Conservation (phyloP, 2,888 invertebrate genomes). For the Brachylomia viminalis region DNA sequence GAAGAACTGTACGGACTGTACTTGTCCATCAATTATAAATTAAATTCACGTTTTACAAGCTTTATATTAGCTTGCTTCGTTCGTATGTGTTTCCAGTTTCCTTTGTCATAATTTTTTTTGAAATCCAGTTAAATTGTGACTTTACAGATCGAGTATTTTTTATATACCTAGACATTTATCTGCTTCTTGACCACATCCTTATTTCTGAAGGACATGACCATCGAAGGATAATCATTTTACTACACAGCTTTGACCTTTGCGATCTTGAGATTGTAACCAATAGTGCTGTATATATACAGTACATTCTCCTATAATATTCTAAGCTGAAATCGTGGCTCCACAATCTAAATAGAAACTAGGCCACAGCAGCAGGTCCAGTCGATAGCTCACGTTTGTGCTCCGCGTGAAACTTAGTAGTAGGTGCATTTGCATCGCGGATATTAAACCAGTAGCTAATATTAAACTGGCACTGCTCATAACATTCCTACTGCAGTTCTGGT, state of each 20-base stretch:
- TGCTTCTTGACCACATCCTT: constrained; percentile 9
- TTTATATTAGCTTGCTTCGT: no score
- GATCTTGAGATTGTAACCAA: not conserved
- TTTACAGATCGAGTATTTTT: not conserved
- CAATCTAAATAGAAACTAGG: constrained; percentile 51
- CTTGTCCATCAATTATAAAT: not conserved
- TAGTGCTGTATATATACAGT: not conserved
- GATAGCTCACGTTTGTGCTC: constrained; percentile 42
- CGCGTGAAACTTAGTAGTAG: constrained; percentile 39
- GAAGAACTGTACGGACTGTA: not conserved
- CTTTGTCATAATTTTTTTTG: not conserved
- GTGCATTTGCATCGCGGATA: constrained; percentile 49
- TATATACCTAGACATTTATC: not conserved
- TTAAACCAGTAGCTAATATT: constrained; percentile 42
- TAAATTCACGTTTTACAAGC: not conserved
- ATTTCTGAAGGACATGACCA: not conserved
- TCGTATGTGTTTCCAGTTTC: no score
- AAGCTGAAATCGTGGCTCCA: constrained; percentile 42
- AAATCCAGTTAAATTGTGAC: not conserved
- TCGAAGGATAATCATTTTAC: not conserved
- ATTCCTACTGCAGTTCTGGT: constrained; percentile 21
- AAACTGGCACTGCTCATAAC: constrained; percentile 23
- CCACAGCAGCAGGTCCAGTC: constrained; percentile 46
- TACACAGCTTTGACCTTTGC: constrained; percentile 2
- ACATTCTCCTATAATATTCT: constrained; percentile 12